Evolutionary conservation across 2,797 vertebrate genomes (phyloP), one percentile per base, ranked within the genome.

Genomic region (Bradypodion ventrale): DNA sequence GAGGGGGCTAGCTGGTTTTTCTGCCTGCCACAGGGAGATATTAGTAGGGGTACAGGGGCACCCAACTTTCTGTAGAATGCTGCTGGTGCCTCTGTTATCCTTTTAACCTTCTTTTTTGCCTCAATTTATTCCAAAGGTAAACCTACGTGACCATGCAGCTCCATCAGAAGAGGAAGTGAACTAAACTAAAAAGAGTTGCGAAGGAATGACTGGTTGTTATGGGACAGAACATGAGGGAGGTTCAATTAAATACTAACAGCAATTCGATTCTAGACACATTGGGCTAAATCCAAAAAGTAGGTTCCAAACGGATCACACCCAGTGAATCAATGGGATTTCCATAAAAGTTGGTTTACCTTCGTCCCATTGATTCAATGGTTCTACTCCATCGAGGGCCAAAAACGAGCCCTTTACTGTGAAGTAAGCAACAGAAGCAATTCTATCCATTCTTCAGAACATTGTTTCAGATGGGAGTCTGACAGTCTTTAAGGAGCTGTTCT

Each of bases 241-340:
- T 86, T 88, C 76, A 74, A 74, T 19, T 7, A 63, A 85, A 89
- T 78, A 87, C 83, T 89, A 90, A 76, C 62, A 62, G 5, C 2
- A 66, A 66, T n/a, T 5, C 29, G 13, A 32, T 79, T 10, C 42
- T 66, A 37, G 44, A 21, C 1, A 29, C n/a, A 27, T 49, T 21
- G 52, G 15, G 52, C 16, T 56, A 56, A 4, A 56, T 5, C 15
- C 19, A 19, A 15, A n/a, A 15, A 19, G 2, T 21, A 56, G 5
- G 19, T 56, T 56, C 52, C 15, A 19, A 56, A 56, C 19, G 52
- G 21, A 56, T 19, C 52, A 16, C 52, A 56, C 52, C 52, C 15
- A 56, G 15, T 56, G 52, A 21, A 56, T 56, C 52, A 56, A 56
- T 4, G 15, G 52, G 13, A 21, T 56, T 56, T 56, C 19, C 52